These are phyloP conservation scores for Cetonia aurata DNA, from an alignment of 2,888 invertebrate genomes.

Conservation along the genomic window DNA sequence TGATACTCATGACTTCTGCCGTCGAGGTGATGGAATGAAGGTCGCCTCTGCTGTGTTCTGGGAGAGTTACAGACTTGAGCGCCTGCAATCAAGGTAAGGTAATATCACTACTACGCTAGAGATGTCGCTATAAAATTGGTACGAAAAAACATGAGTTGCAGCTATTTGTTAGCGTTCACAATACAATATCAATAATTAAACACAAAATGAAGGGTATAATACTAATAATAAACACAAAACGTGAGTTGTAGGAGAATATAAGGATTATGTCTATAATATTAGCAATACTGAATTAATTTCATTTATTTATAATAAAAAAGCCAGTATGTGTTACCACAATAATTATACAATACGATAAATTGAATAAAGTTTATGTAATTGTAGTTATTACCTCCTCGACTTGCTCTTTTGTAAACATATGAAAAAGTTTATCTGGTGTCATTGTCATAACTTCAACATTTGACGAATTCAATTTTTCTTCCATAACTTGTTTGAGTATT, in stretches of 20 bases:
- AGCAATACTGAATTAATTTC: conserved; percentile 20
- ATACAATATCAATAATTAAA: too few relatives aligned
- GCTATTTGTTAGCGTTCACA: too few relatives aligned
- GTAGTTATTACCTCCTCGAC: conserved; percentile 86
- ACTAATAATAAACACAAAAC: background rate
- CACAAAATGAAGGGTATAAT: background rate
- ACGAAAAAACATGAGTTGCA: background rate
- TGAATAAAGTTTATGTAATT: conserved; percentile 30
- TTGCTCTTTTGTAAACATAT: conserved; percentile 91
- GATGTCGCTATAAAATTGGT: conserved; percentile 6
- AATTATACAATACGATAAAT: conserved; percentile 30
- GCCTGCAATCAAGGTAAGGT: conserved; percentile 20
- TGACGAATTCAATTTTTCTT: conserved; percentile 95
- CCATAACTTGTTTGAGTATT: conserved; percentile 99
- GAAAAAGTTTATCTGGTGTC: conserved; percentile 85
- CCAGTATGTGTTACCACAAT: conserved; percentile 20
- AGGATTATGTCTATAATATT: background rate
- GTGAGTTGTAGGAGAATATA: background rate
- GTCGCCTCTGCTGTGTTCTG: conserved; percentile 36
- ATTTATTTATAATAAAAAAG: conserved; percentile 38
- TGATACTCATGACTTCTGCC: conserved; percentile 34
- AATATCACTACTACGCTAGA: conserved; percentile 7
- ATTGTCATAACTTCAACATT: conserved; percentile 98
- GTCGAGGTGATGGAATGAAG: conserved; percentile 26
- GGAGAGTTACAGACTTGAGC: conserved; percentile 16